phyloP scores from a whole-genome alignment of 2,888 invertebrate genomes.

The Crematogaster levior region DNA sequence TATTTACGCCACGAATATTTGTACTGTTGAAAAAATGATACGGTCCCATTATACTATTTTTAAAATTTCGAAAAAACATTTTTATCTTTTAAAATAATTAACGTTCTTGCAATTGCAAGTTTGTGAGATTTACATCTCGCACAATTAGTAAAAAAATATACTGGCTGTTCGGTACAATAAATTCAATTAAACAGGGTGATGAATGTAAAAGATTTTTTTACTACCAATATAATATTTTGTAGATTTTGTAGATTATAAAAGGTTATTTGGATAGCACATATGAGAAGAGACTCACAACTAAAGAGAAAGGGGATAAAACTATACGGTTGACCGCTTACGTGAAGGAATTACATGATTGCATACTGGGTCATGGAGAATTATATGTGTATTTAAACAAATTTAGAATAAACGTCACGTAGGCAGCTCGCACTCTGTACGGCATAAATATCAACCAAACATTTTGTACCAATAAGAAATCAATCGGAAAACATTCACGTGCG shows the following conservation, averaged over 20 bases:
- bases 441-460: neutral
- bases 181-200: neutral
- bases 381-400: constrained; percentile 40
- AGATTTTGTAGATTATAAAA: constrained; percentile 23
- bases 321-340: constrained; percentile 9
- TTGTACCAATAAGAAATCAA: neutral
- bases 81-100: neutral
- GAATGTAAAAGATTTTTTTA: neutral
- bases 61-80: neutral
- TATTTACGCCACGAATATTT: constrained; percentile 11
- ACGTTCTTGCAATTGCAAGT: neutral
- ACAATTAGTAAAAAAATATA: neutral
- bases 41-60: neutral
- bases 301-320: constrained; percentile 51
- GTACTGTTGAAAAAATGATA: neutral
- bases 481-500: neutral
- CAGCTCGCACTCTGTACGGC: neutral
- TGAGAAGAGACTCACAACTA: neutral
- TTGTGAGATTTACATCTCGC: neutral
- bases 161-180: neutral
- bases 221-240: neutral
- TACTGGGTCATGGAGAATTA: constrained; percentile 34
- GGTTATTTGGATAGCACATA: constrained; percentile 20
- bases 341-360: constrained; percentile 45
- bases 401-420: constrained; percentile 49